Evolutionary conservation across 30 jellyfish, hydroid and myxozoan genomes (phyloP), one percentile per base, ranked within the genome.

Genomic region (Turritopsis dohrnii): DNA sequence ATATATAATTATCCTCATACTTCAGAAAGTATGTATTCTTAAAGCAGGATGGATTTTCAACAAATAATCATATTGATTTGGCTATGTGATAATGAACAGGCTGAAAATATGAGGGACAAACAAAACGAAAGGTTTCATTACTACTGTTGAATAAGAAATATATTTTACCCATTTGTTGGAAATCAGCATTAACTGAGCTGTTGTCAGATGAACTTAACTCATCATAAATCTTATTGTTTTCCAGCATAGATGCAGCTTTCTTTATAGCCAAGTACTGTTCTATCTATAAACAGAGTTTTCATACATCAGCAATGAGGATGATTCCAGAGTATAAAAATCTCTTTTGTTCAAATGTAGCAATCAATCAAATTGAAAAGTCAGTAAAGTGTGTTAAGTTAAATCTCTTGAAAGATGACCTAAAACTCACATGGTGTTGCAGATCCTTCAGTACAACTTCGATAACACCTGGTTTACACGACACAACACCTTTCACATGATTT

Each of bases 241-340:
- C 98, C 30, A 90, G 83, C 76, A 93, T 65, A 7, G 84, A 94
- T 69, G 89, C 90, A 18, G 96, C 96, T 74, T 93, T 93, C 71
- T 84, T 85, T 79, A 81, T 91, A 1, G 98, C 97, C 72, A 85
- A 87, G 72, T 84, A 93, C 52, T 83, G 74, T 27, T 93, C 98
- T 28, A 93, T 93, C 98, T 93, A 87, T 1, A 66, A 0, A 8
- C 8, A 69, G 22, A 27, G 9, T 60, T 60, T 60, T n/a, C n/a
- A n/a, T n/a, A n/a, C n/a, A n/a, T n/a, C n/a, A n/a, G n/a, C n/a
- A n/a, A n/a, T n/a, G n/a, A n/a, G n/a, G n/a, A n/a, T n/a, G n/a
- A n/a, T n/a, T n/a, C 60, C 60, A 41, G 13, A 5, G 60, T 3
- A 41, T 3, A 41, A 3, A 13, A 3, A 41, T 41, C 13, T 41